phyloP scores from a whole-genome alignment of 2,888 invertebrate species.

The Gymnocheta viridis region DNA sequence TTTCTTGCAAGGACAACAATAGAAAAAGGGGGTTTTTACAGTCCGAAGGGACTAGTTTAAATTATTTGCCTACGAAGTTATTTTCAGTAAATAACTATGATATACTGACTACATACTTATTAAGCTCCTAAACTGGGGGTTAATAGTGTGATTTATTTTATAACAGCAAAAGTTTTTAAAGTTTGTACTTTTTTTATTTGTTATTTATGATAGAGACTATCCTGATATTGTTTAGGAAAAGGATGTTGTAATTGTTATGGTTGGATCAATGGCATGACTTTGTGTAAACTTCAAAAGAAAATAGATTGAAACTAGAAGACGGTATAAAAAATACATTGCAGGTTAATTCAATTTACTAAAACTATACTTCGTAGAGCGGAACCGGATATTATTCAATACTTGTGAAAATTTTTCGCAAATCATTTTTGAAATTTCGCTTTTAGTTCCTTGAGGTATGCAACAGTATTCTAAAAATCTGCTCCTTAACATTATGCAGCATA shows the following conservation, averaged over 20 bases:
- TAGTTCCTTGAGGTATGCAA: neutral
- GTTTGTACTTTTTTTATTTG: neutral
- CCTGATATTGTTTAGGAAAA: neutral
- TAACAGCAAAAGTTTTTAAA: neutral
- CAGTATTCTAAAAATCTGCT: neutral
- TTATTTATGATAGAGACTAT: constrained; percentile 11
- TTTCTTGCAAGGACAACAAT: neutral
- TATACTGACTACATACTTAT: constrained; percentile 46
- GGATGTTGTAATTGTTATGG: constrained; percentile 50
- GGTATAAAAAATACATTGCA: neutral
- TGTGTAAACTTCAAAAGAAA: neutral
- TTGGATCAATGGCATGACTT: neutral
- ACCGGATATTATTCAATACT: too few species aligned
- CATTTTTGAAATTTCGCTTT: neutral
- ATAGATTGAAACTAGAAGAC: neutral
- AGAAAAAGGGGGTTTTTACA: constrained; percentile 27
- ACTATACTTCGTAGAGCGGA: too few species aligned
- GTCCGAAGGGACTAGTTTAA: constrained; percentile 53
- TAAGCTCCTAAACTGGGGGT: neutral
- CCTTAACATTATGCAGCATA: neutral
- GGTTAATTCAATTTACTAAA: too few species aligned
- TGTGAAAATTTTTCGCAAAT: too few species aligned
- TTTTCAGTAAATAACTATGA: constrained; percentile 56
- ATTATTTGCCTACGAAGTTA: constrained; percentile 58
- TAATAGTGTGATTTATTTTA: constrained; percentile 40